Evolutionary conservation across 2,113 vertebrate genomes (phyloP).

Genomic region (Seriola aureovittata): DNA sequence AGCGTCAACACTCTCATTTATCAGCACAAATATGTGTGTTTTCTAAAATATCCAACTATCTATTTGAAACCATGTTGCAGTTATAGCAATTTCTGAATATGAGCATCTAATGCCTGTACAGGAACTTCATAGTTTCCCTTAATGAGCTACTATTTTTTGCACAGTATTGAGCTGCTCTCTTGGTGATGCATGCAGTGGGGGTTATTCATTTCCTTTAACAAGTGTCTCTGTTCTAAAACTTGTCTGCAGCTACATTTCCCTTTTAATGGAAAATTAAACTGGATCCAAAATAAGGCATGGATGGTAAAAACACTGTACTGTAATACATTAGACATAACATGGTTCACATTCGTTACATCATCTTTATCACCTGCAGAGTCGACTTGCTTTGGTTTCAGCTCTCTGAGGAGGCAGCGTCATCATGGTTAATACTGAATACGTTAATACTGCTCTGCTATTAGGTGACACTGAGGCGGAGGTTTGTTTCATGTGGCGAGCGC

Average conservation of each 20-base stretch:
- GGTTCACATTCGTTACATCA: background rate
- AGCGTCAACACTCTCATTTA: too few relatives aligned
- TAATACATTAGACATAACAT: background rate
- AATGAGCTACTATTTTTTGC: too few relatives aligned
- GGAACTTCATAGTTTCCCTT: background rate
- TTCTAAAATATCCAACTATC: too few relatives aligned
- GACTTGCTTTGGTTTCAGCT: background rate
- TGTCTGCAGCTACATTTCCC: background rate
- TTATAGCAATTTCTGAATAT: too few relatives aligned
- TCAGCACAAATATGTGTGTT: too few relatives aligned
- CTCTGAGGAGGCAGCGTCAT: background rate
- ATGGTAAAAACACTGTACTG: background rate
- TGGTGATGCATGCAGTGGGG: background rate
- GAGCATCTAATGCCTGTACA: too few relatives aligned
- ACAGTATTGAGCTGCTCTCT: too few relatives aligned
- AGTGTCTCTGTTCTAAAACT: too few relatives aligned
- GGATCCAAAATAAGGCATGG: background rate
- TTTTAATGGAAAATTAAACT: background rate
- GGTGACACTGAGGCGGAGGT: conserved; percentile 17
- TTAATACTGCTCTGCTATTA: conserved; percentile 36
- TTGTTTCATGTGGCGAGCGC: conserved; percentile 52
- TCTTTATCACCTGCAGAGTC: background rate
- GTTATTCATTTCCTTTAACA: background rate
- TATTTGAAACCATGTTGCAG: too few relatives aligned
- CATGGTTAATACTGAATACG: too few relatives aligned